A percentile compares a stretch with the other conserved stretches of the same genome.
Evolutionary conservation across 2,888 invertebrate species (phyloP).

Genomic region (Macaria liturata): DNA sequence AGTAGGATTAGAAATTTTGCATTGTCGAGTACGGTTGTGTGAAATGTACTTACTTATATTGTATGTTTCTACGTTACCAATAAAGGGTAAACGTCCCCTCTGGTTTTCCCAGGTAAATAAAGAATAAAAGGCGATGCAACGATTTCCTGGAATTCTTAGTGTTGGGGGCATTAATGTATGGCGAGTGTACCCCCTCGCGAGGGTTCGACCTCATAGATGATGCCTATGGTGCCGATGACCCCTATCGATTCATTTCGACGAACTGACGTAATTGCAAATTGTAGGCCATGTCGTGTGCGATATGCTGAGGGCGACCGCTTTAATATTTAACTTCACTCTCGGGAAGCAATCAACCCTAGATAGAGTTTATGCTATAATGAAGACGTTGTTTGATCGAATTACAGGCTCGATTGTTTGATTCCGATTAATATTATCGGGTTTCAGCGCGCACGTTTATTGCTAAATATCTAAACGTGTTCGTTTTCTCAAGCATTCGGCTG

Average conservation of each 20-base stretch:
- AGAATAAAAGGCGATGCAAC: slow-evolving; percentile 45
- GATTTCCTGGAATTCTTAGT: slow-evolving; percentile 58
- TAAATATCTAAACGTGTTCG: slow-evolving; percentile 15
- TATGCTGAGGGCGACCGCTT: slow-evolving; percentile 19
- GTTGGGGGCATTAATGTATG: slow-evolving; percentile 64
- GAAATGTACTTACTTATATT: slow-evolving; percentile 2
- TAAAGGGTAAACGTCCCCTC: slow-evolving; percentile 20
- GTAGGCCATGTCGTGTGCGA: slow-evolving; percentile 37
- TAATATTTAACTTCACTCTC: slow-evolving; percentile 41
- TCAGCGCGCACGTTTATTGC: slow-evolving; percentile 1
- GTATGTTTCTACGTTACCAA: not conserved
- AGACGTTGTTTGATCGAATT: slow-evolving; percentile 17
- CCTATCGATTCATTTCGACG: slow-evolving; percentile 78
- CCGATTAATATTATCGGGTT: slow-evolving; percentile 4
- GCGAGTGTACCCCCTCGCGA: slow-evolving; percentile 70
- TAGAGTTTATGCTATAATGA: slow-evolving; percentile 17
- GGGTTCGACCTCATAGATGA: slow-evolving; percentile 73
- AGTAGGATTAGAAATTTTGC: slow-evolving; percentile 29
- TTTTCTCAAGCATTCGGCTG: slow-evolving; percentile 24
- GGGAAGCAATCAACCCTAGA: slow-evolving; percentile 29
- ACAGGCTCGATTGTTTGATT: slow-evolving; percentile 9
- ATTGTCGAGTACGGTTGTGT: slow-evolving; percentile 10
- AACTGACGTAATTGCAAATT: slow-evolving; percentile 67
- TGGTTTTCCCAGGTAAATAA: slow-evolving; percentile 32
- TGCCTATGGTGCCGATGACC: slow-evolving; percentile 80